A percentile compares a stretch with the other conserved stretches of the same genome.
Conservation (phyloP, 2,888 invertebrate genomes). For the Archaeoteleia sp. region DNA sequence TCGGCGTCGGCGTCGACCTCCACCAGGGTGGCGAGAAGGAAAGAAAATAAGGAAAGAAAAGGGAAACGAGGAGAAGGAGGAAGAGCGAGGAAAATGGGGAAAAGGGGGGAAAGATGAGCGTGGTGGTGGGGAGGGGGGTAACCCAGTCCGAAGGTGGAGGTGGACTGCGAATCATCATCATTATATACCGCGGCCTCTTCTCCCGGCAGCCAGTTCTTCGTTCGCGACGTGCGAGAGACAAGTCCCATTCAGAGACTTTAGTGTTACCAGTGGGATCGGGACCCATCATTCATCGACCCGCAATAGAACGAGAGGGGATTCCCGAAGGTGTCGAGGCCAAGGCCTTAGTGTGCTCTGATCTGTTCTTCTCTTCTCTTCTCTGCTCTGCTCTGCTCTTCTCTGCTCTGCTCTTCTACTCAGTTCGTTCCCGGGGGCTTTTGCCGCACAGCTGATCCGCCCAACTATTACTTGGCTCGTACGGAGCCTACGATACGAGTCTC, state of each 20-base stretch:
- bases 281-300: slow-evolving; percentile 27
- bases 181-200: slow-evolving; percentile 70
- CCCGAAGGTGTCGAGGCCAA: slow-evolving; percentile 51
- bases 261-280: slow-evolving; percentile 6
- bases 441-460: slow-evolving; percentile 44
- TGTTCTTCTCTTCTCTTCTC: too few species aligned
- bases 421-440: slow-evolving; percentile 34
- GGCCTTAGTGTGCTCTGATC: slow-evolving; percentile 26
- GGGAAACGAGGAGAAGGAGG: too few species aligned
- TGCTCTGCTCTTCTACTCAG: slow-evolving; percentile 13
- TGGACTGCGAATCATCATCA: slow-evolving; percentile 50
- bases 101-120: slow-evolving; percentile 14
- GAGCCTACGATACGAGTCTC: not conserved
- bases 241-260: not conserved
- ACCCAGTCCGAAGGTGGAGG: slow-evolving; percentile 12
- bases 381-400: too few species aligned
- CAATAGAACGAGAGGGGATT: slow-evolving; percentile 33
- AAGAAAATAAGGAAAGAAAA: too few species aligned
- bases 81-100: not conserved
- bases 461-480: too few species aligned
- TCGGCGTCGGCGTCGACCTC: slow-evolving; percentile 16
- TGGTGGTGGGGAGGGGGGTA: slow-evolving; percentile 17
- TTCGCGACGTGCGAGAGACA: slow-evolving; percentile 60
- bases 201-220: slow-evolving; percentile 68
- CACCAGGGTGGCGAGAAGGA: not conserved